A percentile compares a stretch with the other conserved stretches of the same genome.
Evolutionary conservation across 2,888 invertebrate species (phyloP).

Genomic region (Auanema freiburgensis): DNA sequence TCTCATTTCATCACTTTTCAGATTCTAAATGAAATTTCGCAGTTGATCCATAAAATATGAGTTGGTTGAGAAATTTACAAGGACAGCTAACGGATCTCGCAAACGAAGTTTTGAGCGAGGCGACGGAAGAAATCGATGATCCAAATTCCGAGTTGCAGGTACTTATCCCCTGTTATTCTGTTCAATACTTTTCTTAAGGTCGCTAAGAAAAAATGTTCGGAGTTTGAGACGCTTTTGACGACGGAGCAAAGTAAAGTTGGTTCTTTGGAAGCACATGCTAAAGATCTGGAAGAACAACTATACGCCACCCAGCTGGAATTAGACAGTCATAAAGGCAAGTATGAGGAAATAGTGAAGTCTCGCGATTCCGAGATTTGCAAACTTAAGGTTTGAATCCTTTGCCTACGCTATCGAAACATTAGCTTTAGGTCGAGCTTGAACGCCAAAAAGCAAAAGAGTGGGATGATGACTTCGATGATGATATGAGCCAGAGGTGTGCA

Average conservation of each 20-base stretch:
- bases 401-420: background rate
- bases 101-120: constrained; percentile 56
- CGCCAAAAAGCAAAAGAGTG: background rate
- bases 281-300: constrained; percentile 42
- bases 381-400: constrained; percentile 31
- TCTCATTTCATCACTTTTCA: background rate
- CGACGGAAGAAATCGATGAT: constrained; percentile 54
- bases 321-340: constrained; percentile 14
- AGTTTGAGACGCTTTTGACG: constrained; percentile 45
- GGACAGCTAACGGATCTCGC: constrained; percentile 54
- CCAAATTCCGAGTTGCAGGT: constrained; percentile 53
- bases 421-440: constrained; percentile 11
- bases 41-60: constrained; percentile 13
- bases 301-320: constrained; percentile 17
- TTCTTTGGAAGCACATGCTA: constrained; percentile 23
- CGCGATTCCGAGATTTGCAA: constrained; percentile 53
- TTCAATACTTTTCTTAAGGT: constrained; percentile 30
- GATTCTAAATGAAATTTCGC: background rate
- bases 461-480: constrained; percentile 11
- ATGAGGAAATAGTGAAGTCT: constrained; percentile 41
- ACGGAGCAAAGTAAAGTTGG: constrained; percentile 29
- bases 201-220: constrained; percentile 45
- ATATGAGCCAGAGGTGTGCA: constrained; percentile 7
- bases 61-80: constrained; percentile 39
- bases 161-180: background rate